Evolutionary conservation across 1,140 invertebrate species (phyloP), one percentile per base, ranked within the genome.

Genomic region (Octopus bimaculoides): DNA sequence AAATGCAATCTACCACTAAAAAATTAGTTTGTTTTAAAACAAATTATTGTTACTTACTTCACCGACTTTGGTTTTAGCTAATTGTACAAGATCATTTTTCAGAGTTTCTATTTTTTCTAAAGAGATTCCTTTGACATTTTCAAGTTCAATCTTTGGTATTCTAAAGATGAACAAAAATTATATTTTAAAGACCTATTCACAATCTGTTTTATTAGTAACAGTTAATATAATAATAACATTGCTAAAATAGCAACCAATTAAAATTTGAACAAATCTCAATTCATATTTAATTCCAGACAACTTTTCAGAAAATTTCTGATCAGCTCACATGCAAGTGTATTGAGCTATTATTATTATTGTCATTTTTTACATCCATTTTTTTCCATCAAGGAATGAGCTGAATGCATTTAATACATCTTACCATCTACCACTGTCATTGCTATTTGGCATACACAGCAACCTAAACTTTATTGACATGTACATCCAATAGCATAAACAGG

Each of bases 121-220:
- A 0, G 94, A 94, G 26, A 96, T 86, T 5, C 95, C 94, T 89
- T 92, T 93, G 7, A 92, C 90, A 85, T 94, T 94, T 86, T 92
- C 86, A 17, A 95, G 87, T 71, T 89, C 84, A 81, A 95, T 91
- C 55, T 87, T 87, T 73, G 94, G 94, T 41, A 91, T 87, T 80
- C 93, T 93, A 83, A 77, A 89, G 81, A 20, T 55, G 56, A 17
- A 77, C 26, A 79, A 8, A 6, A 75, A 54, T 5, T 53, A 66
- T 9, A 75, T 17, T 75, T 52, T 71, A 71, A 69, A 81, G 55
- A 61, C 26, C 55, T 20, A 54, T 12, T 61, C 14, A 26, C n/a
- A 52, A 41, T 76, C 8, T 20, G 26, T 71, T 10, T n/a, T 52
- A 5, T 20, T 14, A n/a, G 52, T 20, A 12, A 6, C 20, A 56